Evolutionary conservation across 2,797 vertebrate genomes (phyloP), one percentile per base, ranked within the genome.

Genomic region (Danio aesculapii): DNA sequence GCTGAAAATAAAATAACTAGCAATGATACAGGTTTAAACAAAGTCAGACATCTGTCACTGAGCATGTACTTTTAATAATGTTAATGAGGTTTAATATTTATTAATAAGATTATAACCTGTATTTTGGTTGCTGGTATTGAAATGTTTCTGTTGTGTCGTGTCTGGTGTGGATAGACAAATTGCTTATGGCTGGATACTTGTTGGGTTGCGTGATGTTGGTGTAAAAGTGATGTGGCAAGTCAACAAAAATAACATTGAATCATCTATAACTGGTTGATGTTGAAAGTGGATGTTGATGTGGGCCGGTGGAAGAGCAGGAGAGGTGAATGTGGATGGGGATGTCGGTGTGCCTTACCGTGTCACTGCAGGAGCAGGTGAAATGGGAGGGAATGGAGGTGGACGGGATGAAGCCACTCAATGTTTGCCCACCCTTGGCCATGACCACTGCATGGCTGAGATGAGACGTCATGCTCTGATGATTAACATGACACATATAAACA

Each of bases 341-440:
- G 80, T 77, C 66, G 8, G 81, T 77, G 75, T 79, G 78, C 92
- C 97, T 97, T 97, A 99, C 97, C 97, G 87, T 94, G 90, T 93
- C 92, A 92, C 90, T 89, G 94, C 89, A 91, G 87, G 88, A 86
- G 81, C 94, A 97, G 94, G 96, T 94, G 94, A 96, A 94, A 96
- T 97, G 96, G 90, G 91, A 78, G 77, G 81, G 77, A 44, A 70
- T 82, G 85, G 91, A 90, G 77, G 90, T 89, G 84, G 86, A 81
- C 13, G 91, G 89, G 21, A 83, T 19, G 67, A 82, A 81, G 83
- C 88, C 88, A 41, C 90, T 90, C 86, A 93, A 87, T 86, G 92
- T 90, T 84, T 88, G 88, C 78, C 78, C 87, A 47, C 93, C 93
- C 84, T 92, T 95, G 86, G 93, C 92, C 93, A 95, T 94, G 89